Base-by-base conservation (phyloP, 2,113 vertebrate genomes). In the Vicugna pacos region DNA sequence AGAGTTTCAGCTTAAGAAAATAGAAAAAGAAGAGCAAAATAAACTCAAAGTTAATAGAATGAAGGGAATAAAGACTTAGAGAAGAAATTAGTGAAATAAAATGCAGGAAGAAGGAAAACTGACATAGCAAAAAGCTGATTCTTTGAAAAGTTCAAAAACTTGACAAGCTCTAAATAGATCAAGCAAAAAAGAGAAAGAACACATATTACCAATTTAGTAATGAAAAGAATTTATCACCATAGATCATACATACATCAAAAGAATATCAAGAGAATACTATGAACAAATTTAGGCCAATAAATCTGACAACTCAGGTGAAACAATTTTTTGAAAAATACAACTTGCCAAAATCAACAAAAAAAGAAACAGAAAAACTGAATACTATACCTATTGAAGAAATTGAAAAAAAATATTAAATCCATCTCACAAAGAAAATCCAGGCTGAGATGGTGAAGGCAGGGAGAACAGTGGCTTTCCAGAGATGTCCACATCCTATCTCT, bases 81-180 rank as follows among this genome's bases (percentile, higher is more conserved):
- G 28, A 6, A 93, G 42, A 89, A 95, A 86, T 80, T 69, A 92
- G 65, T 65, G 20, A 85, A 77, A 85, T 80, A 83, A 96, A 93
- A 73, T 75, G 9, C 48, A 73, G 64, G 56, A 64, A 28, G 4
- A 89, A 56, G 76, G 58, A 80, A 95, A 82, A 86, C 67, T 46
- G 92, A 22, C 14, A 81, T 32, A 65, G 28, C 17, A 26, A 89
- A 79, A 93, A 95, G 9, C 62, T 84, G 16, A 5, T 70, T 93
- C 32, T 64, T 92, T 92, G 64, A 90, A 92, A 93, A 85, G 46
- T 52, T 93, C 46, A 83, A 64, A 6, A 83, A 96, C 88, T 30
- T 46, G 15, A 52, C 52, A 58, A 70, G 35, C 11, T 48, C 65
- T 93, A 81, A 64, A 48, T 19, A 93, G 32, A 75, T 90, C 30